Conservation (phyloP, 1,140 invertebrate genomes). For the Zophobas morio region DNA sequence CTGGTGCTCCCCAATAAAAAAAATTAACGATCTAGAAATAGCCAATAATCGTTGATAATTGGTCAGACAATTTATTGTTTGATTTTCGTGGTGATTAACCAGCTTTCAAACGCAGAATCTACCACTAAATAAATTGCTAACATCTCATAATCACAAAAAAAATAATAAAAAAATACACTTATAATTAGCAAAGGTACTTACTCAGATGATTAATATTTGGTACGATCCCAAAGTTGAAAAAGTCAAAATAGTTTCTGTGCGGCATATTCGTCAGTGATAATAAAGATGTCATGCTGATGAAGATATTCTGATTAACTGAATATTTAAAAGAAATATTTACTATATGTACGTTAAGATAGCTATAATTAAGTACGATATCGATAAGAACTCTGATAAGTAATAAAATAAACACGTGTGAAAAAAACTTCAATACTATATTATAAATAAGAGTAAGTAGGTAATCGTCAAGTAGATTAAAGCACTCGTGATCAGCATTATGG, state of each 20-base stretch:
- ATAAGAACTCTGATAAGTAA: slow-evolving; percentile 56
- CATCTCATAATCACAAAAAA: slow-evolving; percentile 20
- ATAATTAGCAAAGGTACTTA: slow-evolving; percentile 48
- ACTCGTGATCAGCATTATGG: slow-evolving; percentile 55
- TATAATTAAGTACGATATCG: slow-evolving; percentile 62
- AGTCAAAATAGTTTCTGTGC: slow-evolving; percentile 59
- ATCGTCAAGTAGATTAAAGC: slow-evolving; percentile 59
- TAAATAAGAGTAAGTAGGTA: slow-evolving; percentile 50
- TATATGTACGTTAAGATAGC: slow-evolving; percentile 62
- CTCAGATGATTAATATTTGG: slow-evolving; percentile 47
- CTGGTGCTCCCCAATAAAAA: slow-evolving; percentile 46
- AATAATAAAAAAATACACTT: slow-evolving; percentile 11
- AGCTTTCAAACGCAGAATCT: slow-evolving; percentile 25
- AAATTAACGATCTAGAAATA: slow-evolving; percentile 57
- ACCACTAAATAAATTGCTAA: slow-evolving; percentile 29
- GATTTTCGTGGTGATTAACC: slow-evolving; percentile 44
- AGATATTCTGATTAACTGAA: slow-evolving; percentile 61
- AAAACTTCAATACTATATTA: slow-evolving; percentile 50
- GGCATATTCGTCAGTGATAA: slow-evolving; percentile 55
- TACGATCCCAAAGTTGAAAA: slow-evolving; percentile 47
- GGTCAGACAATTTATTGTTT: slow-evolving; percentile 44
- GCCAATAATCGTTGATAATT: slow-evolving; percentile 58
- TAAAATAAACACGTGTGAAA: slow-evolving; percentile 32
- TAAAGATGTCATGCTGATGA: slow-evolving; percentile 64
- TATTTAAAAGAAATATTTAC: slow-evolving; percentile 66